Base-by-base conservation (phyloP, 2,888 invertebrate species). In the Leucania comma region DNA sequence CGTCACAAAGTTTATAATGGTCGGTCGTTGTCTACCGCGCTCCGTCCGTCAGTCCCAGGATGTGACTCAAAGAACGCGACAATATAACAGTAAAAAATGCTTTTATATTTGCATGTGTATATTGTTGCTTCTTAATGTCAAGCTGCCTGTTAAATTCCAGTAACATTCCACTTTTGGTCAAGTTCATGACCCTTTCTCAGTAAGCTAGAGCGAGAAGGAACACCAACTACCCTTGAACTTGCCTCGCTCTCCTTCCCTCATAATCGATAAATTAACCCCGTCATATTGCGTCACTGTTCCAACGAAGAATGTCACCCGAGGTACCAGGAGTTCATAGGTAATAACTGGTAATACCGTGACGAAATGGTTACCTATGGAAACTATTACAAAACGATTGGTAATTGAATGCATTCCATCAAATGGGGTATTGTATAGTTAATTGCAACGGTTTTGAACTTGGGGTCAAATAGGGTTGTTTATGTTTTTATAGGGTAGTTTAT, bases 31-130 rank as follows among this genome's bases (percentile, higher is more conserved):
- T 85, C 86, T 80, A 88, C 84, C 78, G 57, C 61, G 22, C 57
- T 42, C 58, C n/a, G 76, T 82, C 80, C 80, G 83, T 76, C 85
- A 42, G 73, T 62, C 84, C 74, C 91, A 93, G 94, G 94, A 93
- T 91, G 76, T 93, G 94, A 93, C 81, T 94, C 93, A 93, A 87
- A 76, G 75, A 79, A 87, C 88, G 86, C 86, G 86, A 75, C 66
- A 82, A 85, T 68, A 83, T 86, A 86, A 88, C 88, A 86, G 90
- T 90, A 81, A 84, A 85, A 76, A 73, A 42, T 67, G 56, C 61
- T 79, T 81, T 80, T 80, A 63, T 71, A 80, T 78, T 81, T 85
- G 85, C 85, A 88, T 56, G 67, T 72, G 72, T 81, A 84, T 88
- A 87, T 81, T 78, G 73, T 83, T 67, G 65, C 72, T 80, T 82